A percentile compares a stretch with the other conserved stretches of the same genome.
Evolutionary conservation across 2,797 vertebrate genomes (phyloP).

Genomic region (Aulostomus chinensis): DNA sequence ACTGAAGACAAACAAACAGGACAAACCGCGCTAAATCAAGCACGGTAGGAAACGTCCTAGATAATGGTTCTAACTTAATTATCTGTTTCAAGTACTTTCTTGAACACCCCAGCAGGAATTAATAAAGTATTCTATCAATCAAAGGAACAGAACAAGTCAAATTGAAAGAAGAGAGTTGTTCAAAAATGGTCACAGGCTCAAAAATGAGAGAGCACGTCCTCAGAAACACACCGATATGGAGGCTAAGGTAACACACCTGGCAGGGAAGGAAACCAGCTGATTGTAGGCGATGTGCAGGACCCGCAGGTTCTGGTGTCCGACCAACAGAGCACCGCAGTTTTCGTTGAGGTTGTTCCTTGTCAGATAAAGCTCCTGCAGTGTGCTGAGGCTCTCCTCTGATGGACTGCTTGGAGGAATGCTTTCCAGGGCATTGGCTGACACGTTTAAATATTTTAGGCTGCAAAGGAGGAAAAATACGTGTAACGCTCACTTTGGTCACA

Average conservation of each 20-base stretch:
- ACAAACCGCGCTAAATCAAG: too few species aligned
- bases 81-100: too few species aligned
- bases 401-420: conserved; percentile 85
- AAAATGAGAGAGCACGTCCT: too few species aligned
- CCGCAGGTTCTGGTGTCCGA: conserved; percentile 87
- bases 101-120: too few species aligned
- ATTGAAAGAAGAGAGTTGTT: too few species aligned
- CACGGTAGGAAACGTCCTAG: too few species aligned
- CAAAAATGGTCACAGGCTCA: too few species aligned
- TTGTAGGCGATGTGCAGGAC: conserved; percentile 95
- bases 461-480: conserved; percentile 24
- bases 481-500: not conserved
- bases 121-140: too few species aligned
- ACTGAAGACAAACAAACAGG: conserved; percentile 68
- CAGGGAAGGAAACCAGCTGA: conserved; percentile 91
- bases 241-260: conserved; percentile 81
- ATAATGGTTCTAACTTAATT: too few species aligned
- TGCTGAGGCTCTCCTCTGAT: conserved; percentile 90
- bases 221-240: not conserved
- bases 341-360: conserved; percentile 91
- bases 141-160: too few species aligned
- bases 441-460: conserved; percentile 94
- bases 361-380: conserved; percentile 93
- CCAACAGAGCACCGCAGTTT: conserved; percentile 88
- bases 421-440: conserved; percentile 92